phyloP scores from a whole-genome alignment of 1,140 invertebrate species.

The Ceratina japonica region DNA sequence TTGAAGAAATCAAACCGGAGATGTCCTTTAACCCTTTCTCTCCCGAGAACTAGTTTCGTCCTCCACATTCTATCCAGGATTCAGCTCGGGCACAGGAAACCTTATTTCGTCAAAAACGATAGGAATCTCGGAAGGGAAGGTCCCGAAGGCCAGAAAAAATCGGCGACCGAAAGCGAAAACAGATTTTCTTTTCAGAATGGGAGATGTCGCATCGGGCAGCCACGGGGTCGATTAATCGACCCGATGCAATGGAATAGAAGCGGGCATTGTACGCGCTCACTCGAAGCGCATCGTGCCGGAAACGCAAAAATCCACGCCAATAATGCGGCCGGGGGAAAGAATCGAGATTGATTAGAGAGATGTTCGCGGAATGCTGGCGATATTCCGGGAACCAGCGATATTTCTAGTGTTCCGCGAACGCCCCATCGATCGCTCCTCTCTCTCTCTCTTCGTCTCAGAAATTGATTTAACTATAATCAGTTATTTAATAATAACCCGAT shows the following conservation, averaged over 20 bases:
- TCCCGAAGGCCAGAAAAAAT: no score
- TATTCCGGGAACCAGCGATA: conserved; percentile 38
- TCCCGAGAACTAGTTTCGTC: conserved; percentile 11
- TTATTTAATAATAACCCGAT: no score
- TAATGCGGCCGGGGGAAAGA: conserved; percentile 24
- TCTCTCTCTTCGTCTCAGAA: no score
- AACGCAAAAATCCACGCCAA: conserved; percentile 34
- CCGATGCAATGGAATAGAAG: conserved; percentile 6
- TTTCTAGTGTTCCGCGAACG: conserved; percentile 41
- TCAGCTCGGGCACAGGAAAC: no score
- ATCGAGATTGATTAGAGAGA: conserved; percentile 30
- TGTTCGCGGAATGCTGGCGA: conserved; percentile 31
- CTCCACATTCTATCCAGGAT: no score
- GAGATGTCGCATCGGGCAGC: no score
- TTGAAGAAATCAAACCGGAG: conserved; percentile 54
- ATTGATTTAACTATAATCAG: no score
- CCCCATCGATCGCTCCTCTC: conserved; percentile 14
- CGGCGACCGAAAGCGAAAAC: neutral
- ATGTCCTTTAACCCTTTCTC: conserved; percentile 14
- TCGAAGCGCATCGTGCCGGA: conserved; percentile 38
- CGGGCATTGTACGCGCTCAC: conserved; percentile 15
- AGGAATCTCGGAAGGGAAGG: no score
- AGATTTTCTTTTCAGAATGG: neutral
- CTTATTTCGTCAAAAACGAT: no score
- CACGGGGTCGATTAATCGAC: neutral